phyloP scores from a whole-genome alignment of 2,888 invertebrate species.

The Arge pagana region DNA sequence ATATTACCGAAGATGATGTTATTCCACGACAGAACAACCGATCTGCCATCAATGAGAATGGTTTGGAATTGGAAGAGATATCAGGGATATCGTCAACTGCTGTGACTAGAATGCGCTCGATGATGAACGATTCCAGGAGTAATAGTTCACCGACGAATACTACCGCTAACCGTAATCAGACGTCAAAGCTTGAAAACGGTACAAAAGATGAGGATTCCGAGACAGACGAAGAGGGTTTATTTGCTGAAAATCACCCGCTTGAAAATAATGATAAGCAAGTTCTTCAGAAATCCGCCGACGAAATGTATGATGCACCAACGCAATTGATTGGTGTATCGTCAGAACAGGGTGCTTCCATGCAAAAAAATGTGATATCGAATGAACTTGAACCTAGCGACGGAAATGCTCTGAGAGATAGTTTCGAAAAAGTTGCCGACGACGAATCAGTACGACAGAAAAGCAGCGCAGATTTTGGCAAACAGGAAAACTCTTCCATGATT shows the following conservation, averaged over 20 bases:
- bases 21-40: not conserved
- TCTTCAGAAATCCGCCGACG: not conserved
- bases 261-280: not conserved
- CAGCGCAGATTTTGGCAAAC: too few relatives aligned
- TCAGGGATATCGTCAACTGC: not conserved
- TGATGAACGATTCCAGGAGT: not conserved
- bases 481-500: too few relatives aligned
- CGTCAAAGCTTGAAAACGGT: slow-evolving; percentile 1
- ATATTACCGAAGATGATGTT: not conserved
- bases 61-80: slow-evolving; percentile 30
- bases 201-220: slow-evolving; percentile 21
- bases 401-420: too few relatives aligned
- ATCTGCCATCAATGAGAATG: slow-evolving; percentile 27
- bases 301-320: slow-evolving; percentile 16
- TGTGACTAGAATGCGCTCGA: not conserved
- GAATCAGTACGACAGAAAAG: too few relatives aligned
- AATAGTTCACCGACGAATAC: not conserved
- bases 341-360: too few relatives aligned
- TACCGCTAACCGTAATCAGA: slow-evolving; percentile 22
- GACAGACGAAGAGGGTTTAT: slow-evolving; percentile 27
- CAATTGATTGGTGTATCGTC: slow-evolving; percentile 1
- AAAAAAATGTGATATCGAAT: too few relatives aligned
- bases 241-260: slow-evolving; percentile 3
- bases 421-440: too few relatives aligned
- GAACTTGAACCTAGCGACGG: too few relatives aligned